Percentiles rank a stretch among this genome's conserved stretches.
phyloP scores from a whole-genome alignment of 2,113 vertebrate genomes.

The Pavo muticus region DNA sequence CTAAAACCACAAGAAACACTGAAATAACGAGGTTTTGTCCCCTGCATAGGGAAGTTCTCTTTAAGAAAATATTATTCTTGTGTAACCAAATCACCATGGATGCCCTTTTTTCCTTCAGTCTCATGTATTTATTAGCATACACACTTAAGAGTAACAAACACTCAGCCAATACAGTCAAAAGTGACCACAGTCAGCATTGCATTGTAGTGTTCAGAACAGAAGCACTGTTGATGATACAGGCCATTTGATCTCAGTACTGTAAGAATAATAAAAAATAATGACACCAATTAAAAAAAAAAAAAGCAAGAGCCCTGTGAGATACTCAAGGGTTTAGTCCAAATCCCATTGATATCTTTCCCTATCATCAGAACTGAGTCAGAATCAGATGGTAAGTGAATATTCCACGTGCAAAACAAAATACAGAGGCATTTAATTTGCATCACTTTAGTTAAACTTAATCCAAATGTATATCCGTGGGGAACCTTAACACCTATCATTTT shows the following conservation, averaged over 20 bases:
- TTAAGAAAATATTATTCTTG: neutral
- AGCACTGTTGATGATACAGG: slow-evolving; percentile 58
- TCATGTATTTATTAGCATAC: slow-evolving; percentile 73
- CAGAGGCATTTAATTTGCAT: neutral
- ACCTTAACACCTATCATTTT: neutral
- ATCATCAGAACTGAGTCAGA: neutral
- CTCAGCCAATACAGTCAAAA: slow-evolving; percentile 70
- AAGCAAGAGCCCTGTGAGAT: slow-evolving; percentile 55
- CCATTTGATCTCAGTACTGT: slow-evolving; percentile 52
- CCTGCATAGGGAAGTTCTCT: neutral
- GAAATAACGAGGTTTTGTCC: neutral
- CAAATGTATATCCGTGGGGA: neutral
- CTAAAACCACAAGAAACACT: neutral
- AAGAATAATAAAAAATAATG: slow-evolving; percentile 55
- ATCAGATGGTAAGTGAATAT: neutral
- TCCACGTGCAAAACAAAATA: neutral
- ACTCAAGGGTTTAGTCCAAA: slow-evolving; percentile 42
- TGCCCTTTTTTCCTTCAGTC: slow-evolving; percentile 41
- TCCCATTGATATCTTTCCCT: slow-evolving; percentile 20
- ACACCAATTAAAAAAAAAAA: slow-evolving; percentile 40
- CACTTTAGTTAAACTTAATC: neutral
- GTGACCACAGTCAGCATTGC: slow-evolving; percentile 63
- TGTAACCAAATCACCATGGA: neutral
- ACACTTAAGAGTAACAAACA: slow-evolving; percentile 68
- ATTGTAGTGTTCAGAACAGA: slow-evolving; percentile 76